These are phyloP conservation scores for Leucophenga maculata DNA, from an alignment of 2,888 invertebrate species.

Conservation along the genomic window DNA sequence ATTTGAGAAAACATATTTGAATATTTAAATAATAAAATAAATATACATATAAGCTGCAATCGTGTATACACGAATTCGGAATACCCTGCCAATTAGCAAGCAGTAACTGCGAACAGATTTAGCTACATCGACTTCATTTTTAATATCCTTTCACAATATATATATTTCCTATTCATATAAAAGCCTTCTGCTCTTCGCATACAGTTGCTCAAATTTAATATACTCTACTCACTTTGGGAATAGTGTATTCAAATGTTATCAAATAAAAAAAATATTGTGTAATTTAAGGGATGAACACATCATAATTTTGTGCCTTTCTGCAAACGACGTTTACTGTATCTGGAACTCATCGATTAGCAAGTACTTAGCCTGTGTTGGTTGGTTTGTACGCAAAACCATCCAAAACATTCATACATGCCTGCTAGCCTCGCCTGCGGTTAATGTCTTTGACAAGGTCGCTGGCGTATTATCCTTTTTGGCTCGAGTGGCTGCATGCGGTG, in stretches of 20 bases:
- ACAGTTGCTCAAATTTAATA: too few relatives aligned
- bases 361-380: conserved; percentile 36
- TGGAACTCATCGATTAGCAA: conserved; percentile 64
- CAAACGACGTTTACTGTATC: conserved; percentile 45
- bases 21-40: neutral
- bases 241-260: too few relatives aligned
- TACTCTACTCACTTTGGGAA: too few relatives aligned
- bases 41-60: too few relatives aligned
- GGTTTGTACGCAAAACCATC: conserved; percentile 42
- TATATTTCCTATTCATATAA: too few relatives aligned
- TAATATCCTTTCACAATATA: too few relatives aligned
- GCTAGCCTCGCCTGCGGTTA: conserved; percentile 43
- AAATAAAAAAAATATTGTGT: too few relatives aligned
- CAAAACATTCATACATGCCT: conserved; percentile 40
- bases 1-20: neutral
- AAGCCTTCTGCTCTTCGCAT: too few relatives aligned
- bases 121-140: too few relatives aligned
- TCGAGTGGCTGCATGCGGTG: neutral
- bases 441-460: conserved; percentile 34
- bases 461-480: neutral
- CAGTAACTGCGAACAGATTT: too few relatives aligned
- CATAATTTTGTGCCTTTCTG: neutral
- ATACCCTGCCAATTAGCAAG: too few relatives aligned
- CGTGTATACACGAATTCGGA: too few relatives aligned
- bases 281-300: conserved; percentile 3